A percentile compares a stretch with the other conserved stretches of the same genome.
These are phyloP conservation scores for Meta bourneti DNA, from an alignment of 2,888 invertebrate species.

Conservation along the genomic window DNA sequence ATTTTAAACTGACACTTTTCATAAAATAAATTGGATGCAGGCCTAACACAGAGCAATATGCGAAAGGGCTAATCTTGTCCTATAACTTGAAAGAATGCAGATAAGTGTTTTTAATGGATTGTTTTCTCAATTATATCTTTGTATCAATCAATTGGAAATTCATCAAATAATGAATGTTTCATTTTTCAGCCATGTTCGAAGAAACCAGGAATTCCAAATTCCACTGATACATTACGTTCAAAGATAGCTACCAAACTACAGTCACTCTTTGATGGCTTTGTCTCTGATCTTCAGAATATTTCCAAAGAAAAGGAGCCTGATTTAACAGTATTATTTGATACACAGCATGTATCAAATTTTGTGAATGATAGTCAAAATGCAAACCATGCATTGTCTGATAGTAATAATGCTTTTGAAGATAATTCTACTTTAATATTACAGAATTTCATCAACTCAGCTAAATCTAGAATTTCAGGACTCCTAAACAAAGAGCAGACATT, in stretches of 20 bases:
- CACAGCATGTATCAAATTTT: not conserved
- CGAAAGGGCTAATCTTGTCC: too few relatives aligned
- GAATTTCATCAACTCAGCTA: slow-evolving; percentile 26
- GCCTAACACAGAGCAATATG: too few relatives aligned
- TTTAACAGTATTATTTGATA: not conserved
- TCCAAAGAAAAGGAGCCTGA: not conserved
- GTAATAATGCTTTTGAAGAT: not conserved
- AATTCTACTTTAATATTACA: not conserved
- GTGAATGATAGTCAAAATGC: not conserved
- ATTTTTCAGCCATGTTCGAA: not conserved
- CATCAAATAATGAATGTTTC: not conserved
- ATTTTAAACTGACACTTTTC: too few relatives aligned
- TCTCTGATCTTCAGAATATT: slow-evolving; percentile 13
- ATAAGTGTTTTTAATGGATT: too few relatives aligned
- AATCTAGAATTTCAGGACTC: slow-evolving; percentile 23
- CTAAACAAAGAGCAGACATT: slow-evolving; percentile 4
- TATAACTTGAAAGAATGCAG: too few relatives aligned
- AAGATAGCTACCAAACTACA: slow-evolving; percentile 32
- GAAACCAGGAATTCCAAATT: not conserved
- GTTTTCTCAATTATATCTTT: too few relatives aligned
- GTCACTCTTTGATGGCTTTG: slow-evolving; percentile 26
- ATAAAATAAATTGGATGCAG: too few relatives aligned
- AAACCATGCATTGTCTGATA: not conserved
- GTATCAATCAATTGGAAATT: too few relatives aligned
- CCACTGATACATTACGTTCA: slow-evolving; percentile 1